A percentile compares a stretch with the other conserved stretches of the same genome.
These are phyloP conservation scores for Bucorvus abyssinicus DNA, from an alignment of 2,797 vertebrate genomes.

Conservation along the genomic window DNA sequence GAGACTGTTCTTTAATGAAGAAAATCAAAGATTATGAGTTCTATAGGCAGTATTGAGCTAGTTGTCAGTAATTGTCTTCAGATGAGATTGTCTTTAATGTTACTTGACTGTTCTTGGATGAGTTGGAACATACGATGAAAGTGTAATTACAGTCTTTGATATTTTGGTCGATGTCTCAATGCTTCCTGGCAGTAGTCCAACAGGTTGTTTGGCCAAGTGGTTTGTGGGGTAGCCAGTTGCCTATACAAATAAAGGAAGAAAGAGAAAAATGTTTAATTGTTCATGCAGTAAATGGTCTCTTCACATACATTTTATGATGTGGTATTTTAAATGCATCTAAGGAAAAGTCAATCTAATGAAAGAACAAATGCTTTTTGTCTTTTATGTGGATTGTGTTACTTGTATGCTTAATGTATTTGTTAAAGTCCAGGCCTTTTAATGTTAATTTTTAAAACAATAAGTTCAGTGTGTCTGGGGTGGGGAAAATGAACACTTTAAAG, in stretches of 20 bases:
- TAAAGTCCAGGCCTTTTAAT: background rate
- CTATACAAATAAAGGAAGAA: constrained; percentile 26
- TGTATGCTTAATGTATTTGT: constrained; percentile 3
- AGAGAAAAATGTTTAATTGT: constrained; percentile 39
- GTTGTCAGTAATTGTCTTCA: constrained; percentile 60
- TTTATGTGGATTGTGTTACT: constrained; percentile 50
- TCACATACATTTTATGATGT: constrained; percentile 44
- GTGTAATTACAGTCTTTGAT: constrained; percentile 53
- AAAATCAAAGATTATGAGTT: constrained; percentile 56
- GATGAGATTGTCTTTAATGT: constrained; percentile 61
- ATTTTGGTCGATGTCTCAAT: constrained; percentile 13
- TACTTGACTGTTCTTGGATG: constrained; percentile 39
- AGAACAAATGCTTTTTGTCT: constrained; percentile 37
- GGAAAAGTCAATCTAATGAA: constrained; percentile 49
- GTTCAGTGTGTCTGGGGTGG: background rate
- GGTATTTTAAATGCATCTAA: constrained; percentile 43
- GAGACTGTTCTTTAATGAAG: constrained; percentile 36
- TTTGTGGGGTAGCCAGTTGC: constrained; percentile 24
- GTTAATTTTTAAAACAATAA: constrained; percentile 26
- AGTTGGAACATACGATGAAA: constrained; percentile 35
- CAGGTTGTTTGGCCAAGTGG: constrained; percentile 50
- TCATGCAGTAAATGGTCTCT: background rate
- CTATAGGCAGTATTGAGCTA: constrained; percentile 46
- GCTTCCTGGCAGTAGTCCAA: constrained; percentile 39
- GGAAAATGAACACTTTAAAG: background rate